Conservation (phyloP, 1,140 invertebrate species). For the Palaemon carinicauda region DNA sequence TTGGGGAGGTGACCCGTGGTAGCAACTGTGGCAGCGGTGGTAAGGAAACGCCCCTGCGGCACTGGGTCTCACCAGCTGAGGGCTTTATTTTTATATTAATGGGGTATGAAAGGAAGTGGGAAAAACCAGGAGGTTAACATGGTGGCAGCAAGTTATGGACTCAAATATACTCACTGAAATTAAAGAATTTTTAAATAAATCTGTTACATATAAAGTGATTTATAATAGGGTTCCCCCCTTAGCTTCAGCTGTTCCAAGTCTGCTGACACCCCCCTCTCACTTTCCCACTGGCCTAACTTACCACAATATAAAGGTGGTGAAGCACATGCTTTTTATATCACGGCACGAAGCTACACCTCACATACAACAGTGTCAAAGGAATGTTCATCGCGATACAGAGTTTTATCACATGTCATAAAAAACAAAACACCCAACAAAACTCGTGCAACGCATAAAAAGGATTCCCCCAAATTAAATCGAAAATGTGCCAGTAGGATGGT, state of each 20-base stretch:
- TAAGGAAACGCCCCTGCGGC: constrained; percentile 33
- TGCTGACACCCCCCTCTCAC: constrained; percentile 24
- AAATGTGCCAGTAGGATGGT: constrained; percentile 15
- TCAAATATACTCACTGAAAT: neutral
- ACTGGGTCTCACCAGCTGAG: constrained; percentile 52
- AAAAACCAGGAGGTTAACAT: neutral
- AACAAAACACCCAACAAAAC: constrained; percentile 43
- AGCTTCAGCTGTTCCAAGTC: neutral
- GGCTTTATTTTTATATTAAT: constrained; percentile 15
- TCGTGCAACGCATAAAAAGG: constrained; percentile 47
- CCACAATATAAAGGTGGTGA: constrained; percentile 39
- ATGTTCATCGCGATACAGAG: constrained; percentile 51
- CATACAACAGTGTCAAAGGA: constrained; percentile 49
- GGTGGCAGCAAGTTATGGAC: neutral
- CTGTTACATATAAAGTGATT: neutral
- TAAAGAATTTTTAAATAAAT: neutral
- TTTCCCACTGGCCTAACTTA: constrained; percentile 34
- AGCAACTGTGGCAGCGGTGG: constrained; percentile 6
- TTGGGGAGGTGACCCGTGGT: constrained; percentile 26
- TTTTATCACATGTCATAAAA: constrained; percentile 40
- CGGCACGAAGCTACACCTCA: neutral
- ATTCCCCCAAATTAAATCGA: constrained; percentile 53
- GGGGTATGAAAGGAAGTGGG: neutral
- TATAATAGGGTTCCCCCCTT: constrained; percentile 1
- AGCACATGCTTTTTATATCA: neutral